Evolutionary conservation across 2,797 vertebrate genomes (phyloP).

Genomic region (Antennarius maculatus): DNA sequence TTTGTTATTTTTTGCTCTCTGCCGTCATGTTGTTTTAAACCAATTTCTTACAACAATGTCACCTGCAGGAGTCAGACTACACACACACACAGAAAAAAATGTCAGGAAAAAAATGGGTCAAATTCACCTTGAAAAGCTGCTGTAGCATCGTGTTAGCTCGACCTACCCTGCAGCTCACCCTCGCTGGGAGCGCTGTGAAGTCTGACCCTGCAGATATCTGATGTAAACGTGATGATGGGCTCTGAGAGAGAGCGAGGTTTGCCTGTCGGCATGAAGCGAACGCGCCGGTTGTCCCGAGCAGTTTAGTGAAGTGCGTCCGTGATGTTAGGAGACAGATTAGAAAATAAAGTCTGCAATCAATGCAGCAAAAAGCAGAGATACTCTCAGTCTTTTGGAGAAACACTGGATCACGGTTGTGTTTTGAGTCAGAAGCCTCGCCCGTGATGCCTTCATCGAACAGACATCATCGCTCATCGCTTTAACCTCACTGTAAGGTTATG

Average conservation of each 20-base stretch:
- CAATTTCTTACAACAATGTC: constrained; percentile 13
- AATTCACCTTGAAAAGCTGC: constrained; percentile 34
- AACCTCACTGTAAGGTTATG: constrained; percentile 41
- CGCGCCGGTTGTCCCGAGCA: not conserved
- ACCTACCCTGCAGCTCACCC: constrained; percentile 21
- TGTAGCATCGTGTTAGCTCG: constrained; percentile 11
- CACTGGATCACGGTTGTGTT: not conserved
- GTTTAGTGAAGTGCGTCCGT: constrained; percentile 14
- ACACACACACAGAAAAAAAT: not conserved
- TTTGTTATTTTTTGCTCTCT: constrained; percentile 22
- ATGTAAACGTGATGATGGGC: constrained; percentile 21
- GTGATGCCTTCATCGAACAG: constrained; percentile 32
- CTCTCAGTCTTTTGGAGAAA: constrained; percentile 13
- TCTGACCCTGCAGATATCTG: constrained; percentile 29
- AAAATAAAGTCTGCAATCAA: constrained; percentile 6
- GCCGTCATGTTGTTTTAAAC: constrained; percentile 29
- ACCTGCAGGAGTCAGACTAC: not conserved
- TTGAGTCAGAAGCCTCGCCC: not conserved
- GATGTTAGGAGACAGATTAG: constrained; percentile 15
- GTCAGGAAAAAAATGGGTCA: constrained; percentile 12
- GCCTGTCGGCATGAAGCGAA: constrained; percentile 9
- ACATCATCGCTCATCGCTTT: constrained; percentile 11
- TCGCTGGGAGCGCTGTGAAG: constrained; percentile 25
- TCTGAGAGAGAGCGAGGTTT: constrained; percentile 3
- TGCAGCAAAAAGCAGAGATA: not conserved